These are phyloP conservation scores for Aphis craccivora DNA, from an alignment of 1,140 invertebrate species.

Conservation along the genomic window DNA sequence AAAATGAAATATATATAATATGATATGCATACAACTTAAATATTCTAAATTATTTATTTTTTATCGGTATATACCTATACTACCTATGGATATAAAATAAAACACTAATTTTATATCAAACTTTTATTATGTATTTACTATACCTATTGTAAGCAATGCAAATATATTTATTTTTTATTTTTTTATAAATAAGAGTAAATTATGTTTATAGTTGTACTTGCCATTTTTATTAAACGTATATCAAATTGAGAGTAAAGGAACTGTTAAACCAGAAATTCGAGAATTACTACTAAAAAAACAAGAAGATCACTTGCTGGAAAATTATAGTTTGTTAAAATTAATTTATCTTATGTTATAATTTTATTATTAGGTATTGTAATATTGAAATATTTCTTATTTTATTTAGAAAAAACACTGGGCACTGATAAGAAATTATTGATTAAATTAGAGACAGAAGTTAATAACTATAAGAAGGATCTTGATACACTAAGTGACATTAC, in stretches of 20 bases:
- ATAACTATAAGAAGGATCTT: background rate
- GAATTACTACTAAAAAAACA: slow-evolving; percentile 37
- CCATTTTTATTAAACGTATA: slow-evolving; percentile 51
- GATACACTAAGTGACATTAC: slow-evolving; percentile 1
- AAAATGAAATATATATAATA: background rate
- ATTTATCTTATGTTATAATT: background rate
- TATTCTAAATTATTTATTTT: background rate
- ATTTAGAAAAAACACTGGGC: slow-evolving; percentile 23
- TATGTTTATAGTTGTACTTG: slow-evolving; percentile 24
- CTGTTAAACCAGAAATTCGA: background rate
- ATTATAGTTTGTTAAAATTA: slow-evolving; percentile 28
- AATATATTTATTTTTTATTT: too few species aligned
- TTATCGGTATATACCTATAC: too few species aligned
- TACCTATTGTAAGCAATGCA: too few species aligned
- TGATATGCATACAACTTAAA: background rate
- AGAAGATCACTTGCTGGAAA: slow-evolving; percentile 37
- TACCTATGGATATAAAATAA: too few species aligned
- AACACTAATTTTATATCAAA: background rate
- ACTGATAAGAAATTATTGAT: slow-evolving; percentile 17
- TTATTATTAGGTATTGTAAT: background rate
- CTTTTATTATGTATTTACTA: too few species aligned
- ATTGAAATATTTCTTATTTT: background rate
- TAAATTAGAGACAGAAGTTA: slow-evolving; percentile 39
- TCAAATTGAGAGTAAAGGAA: slow-evolving; percentile 44
- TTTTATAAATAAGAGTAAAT: too few species aligned